Conservation (phyloP, 2,113 vertebrate species). For the Aspiorhynchus laticeps region DNA sequence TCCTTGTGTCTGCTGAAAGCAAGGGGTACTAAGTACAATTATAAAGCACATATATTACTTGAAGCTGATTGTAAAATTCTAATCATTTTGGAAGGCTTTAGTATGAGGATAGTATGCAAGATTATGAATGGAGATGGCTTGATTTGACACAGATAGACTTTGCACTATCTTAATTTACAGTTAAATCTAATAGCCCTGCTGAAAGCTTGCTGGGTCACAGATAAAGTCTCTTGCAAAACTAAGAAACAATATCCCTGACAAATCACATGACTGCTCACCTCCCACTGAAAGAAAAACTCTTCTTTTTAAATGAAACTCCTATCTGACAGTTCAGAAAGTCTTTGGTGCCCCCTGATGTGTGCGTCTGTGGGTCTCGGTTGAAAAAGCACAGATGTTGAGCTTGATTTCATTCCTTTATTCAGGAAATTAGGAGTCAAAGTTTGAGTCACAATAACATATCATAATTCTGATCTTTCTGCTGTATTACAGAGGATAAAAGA, state of each 20-base stretch:
- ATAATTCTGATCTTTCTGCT: constrained; percentile 34
- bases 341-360: not conserved
- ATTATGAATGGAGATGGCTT: not conserved
- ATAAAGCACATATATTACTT: not conserved
- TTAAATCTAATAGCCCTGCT: not conserved
- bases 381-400: constrained; percentile 27
- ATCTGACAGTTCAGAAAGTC: not conserved
- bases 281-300: constrained; percentile 13
- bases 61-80: not conserved
- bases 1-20: not conserved
- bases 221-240: not conserved
- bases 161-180: not conserved
- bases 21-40: not conserved
- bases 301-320: constrained; percentile 2
- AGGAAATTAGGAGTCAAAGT: not conserved
- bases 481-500: constrained; percentile 71
- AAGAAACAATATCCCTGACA: constrained; percentile 16
- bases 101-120: not conserved
- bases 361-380: not conserved
- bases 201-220: constrained; percentile 3
- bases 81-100: not conserved
- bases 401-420: constrained; percentile 2
- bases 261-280: constrained; percentile 16
- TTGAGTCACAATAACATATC: constrained; percentile 1
- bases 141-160: not conserved